phyloP scores from a whole-genome alignment of 35 echinoderm and acorn worm genomes.

The Apostichopus californicus region DNA sequence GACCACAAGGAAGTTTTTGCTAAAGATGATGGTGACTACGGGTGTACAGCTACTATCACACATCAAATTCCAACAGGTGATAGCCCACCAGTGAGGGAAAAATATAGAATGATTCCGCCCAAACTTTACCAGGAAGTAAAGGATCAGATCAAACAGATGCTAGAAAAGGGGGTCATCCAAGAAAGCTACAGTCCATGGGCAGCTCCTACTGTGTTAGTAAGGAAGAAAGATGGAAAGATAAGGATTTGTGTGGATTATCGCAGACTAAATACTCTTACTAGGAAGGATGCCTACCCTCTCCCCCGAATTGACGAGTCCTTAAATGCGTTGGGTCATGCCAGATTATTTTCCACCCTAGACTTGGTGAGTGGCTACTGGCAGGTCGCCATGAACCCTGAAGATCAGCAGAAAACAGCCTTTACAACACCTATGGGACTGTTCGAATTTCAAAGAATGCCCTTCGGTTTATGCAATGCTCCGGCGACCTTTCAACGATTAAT shows the following conservation, averaged over 20 bases:
- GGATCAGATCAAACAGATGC: slow-evolving; percentile 39
- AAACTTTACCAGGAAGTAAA: slow-evolving; percentile 70
- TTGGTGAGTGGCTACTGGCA: too few relatives aligned
- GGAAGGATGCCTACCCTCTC: slow-evolving; percentile 60
- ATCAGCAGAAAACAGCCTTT: too few relatives aligned
- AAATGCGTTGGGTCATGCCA: too few relatives aligned
- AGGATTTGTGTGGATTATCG: slow-evolving; percentile 68
- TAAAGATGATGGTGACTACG: slow-evolving; percentile 1
- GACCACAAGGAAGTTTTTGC: slow-evolving; percentile 1
- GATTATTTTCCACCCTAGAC: too few relatives aligned
- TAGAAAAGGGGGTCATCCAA: slow-evolving; percentile 31
- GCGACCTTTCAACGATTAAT: too few relatives aligned
- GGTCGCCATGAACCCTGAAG: too few relatives aligned
- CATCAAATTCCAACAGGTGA: slow-evolving; percentile 21
- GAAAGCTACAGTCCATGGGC: slow-evolving; percentile 11
- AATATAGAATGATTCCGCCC: slow-evolving; percentile 25
- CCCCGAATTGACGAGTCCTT: too few relatives aligned
- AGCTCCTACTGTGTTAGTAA: slow-evolving; percentile 68
- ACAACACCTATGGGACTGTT: too few relatives aligned
- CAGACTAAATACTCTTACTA: slow-evolving; percentile 39
- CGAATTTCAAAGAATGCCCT: too few relatives aligned
- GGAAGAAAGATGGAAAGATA: slow-evolving; percentile 63
- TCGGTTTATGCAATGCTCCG: too few relatives aligned
- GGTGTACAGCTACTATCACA: too few relatives aligned
- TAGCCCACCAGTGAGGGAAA: background rate